Evolutionary conservation across 2,113 vertebrate species (phyloP).

Genomic region (Misgurnus anguillicaudatus): DNA sequence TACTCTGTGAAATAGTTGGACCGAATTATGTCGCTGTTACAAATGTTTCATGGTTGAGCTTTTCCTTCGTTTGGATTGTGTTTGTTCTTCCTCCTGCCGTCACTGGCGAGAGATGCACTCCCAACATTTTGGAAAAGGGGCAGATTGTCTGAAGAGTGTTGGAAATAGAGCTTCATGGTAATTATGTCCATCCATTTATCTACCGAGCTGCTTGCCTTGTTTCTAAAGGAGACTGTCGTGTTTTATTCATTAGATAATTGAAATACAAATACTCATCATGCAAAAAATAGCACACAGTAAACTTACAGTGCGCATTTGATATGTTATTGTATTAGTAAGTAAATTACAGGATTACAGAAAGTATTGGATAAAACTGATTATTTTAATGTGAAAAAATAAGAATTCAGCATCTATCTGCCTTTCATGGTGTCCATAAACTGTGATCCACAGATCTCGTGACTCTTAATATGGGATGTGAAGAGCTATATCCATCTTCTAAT

Average conservation of each 20-base stretch:
- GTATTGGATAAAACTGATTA: not conserved
- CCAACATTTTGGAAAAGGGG: slow-evolving; percentile 65
- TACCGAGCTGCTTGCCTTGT: slow-evolving; percentile 6
- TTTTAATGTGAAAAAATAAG: not conserved
- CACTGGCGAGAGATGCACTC: slow-evolving; percentile 57
- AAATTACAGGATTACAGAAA: not conserved
- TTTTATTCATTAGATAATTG: not conserved
- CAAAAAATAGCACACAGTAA: not conserved
- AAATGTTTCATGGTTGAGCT: slow-evolving; percentile 52
- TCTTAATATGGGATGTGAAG: not conserved
- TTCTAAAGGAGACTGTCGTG: not conserved
- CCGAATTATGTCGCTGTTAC: slow-evolving; percentile 69
- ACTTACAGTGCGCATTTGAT: slow-evolving; percentile 3
- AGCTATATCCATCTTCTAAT: not conserved
- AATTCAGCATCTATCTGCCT: not conserved
- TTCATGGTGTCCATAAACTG: not conserved
- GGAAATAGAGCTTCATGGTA: slow-evolving; percentile 66
- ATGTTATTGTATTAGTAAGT: not conserved
- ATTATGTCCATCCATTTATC: slow-evolving; percentile 52
- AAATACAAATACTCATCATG: not conserved
- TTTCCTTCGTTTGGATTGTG: slow-evolving; percentile 49
- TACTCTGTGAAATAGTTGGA: slow-evolving; percentile 77
- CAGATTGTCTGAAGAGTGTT: slow-evolving; percentile 58
- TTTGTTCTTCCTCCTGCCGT: slow-evolving; percentile 53
- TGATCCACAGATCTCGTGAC: not conserved